Evolutionary conservation across 2,113 vertebrate genomes (phyloP).

Genomic region (Pterocles gutturalis): DNA sequence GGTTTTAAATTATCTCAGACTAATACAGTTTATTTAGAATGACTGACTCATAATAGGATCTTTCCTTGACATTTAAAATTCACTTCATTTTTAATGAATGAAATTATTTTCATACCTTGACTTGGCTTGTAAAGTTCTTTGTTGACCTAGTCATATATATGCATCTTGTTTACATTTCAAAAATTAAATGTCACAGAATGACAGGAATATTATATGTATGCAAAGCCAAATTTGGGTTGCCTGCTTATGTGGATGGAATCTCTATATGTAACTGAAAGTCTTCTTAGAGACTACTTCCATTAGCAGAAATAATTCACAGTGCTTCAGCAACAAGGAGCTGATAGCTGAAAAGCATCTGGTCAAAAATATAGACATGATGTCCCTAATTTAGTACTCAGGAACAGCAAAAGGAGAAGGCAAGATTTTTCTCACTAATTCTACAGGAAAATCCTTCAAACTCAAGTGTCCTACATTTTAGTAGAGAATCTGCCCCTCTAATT

Average conservation of each 20-base stretch:
- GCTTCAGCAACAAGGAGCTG: background rate
- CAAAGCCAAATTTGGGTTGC: background rate
- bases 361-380: background rate
- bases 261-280: background rate
- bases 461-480: background rate
- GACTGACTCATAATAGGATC: background rate
- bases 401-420: background rate
- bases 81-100: background rate
- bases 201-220: background rate
- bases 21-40: background rate
- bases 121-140: background rate
- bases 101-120: background rate
- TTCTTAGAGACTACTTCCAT: background rate
- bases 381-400: background rate
- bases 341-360: background rate
- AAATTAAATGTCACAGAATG: background rate
- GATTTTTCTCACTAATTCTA: background rate
- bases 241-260: background rate
- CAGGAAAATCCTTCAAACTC: background rate
- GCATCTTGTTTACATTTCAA: background rate
- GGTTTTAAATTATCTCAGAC: background rate
- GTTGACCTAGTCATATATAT: background rate
- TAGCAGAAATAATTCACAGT: background rate
- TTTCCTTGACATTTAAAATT: background rate
- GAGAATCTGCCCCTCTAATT: background rate